phyloP scores from a whole-genome alignment of 1,140 invertebrate species.

The Drosophila erecta region DNA sequence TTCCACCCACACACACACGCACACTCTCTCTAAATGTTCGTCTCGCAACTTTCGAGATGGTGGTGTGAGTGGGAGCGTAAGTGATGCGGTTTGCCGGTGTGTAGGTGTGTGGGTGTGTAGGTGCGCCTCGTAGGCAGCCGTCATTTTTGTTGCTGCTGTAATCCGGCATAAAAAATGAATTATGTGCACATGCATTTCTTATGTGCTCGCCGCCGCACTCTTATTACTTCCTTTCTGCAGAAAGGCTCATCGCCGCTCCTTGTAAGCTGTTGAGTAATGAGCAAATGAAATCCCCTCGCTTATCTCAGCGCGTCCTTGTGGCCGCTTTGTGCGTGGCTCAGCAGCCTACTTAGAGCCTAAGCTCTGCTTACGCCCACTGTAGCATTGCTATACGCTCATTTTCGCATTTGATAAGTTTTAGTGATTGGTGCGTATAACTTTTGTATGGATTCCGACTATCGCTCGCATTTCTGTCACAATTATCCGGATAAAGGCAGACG shows the following conservation, averaged over 20 bases:
- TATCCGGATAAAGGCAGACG: conserved; percentile 41
- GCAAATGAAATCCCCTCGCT: conserved; percentile 79
- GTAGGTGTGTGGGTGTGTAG: conserved; percentile 17
- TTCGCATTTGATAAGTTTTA: conserved; percentile 24
- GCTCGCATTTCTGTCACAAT: conserved; percentile 43
- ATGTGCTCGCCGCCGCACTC: conserved; percentile 39
- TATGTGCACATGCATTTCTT: conserved; percentile 81
- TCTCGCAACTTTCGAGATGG: conserved; percentile 27
- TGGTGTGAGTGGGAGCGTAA: conserved; percentile 17
- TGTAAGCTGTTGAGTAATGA: conserved; percentile 79
- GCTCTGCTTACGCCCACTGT: conserved; percentile 30
- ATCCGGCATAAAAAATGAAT: conserved; percentile 80
- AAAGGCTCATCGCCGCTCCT: conserved; percentile 1
- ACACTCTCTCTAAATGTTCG: conserved; percentile 20
- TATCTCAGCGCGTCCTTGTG: conserved; percentile 74
- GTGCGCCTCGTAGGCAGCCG: conserved; percentile 17
- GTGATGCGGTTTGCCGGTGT: not conserved
- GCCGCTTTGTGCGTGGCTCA: conserved; percentile 65
- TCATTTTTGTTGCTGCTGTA: conserved; percentile 63
- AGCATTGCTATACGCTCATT: conserved; percentile 1
- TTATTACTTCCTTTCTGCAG: conserved; percentile 22
- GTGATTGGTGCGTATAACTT: conserved; percentile 14
- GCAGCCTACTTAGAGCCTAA: conserved; percentile 63
- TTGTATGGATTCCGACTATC: conserved; percentile 27
- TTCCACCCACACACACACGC: not conserved